These are phyloP conservation scores for Eupithecia tripunctaria DNA, from an alignment of 2,888 invertebrate genomes.

Conservation along the genomic window DNA sequence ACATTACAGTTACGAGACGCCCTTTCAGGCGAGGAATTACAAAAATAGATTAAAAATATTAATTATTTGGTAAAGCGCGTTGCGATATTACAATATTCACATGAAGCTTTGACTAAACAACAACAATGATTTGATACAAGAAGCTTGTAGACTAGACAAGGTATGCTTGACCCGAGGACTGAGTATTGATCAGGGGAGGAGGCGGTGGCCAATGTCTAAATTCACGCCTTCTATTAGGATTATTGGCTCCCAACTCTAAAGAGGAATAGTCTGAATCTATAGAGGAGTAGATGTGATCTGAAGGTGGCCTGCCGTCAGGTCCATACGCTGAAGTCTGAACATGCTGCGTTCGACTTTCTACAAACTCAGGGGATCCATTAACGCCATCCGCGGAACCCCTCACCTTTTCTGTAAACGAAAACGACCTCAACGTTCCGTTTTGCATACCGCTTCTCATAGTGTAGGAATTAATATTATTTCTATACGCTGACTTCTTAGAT, in stretches of 20 bases:
- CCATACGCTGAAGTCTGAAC: slow-evolving; percentile 75
- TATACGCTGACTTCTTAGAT: slow-evolving; percentile 85
- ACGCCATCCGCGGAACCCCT: slow-evolving; percentile 70
- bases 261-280: slow-evolving; percentile 95
- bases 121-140: slow-evolving; percentile 51
- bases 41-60: slow-evolving; percentile 79
- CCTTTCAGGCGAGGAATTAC: slow-evolving; percentile 79
- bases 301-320: slow-evolving; percentile 88
- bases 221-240: slow-evolving; percentile 74
- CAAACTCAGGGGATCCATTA: slow-evolving; percentile 87
- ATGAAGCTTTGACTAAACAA: slow-evolving; percentile 78
- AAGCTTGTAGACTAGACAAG: slow-evolving; percentile 79
- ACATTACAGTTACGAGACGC: slow-evolving; percentile 77
- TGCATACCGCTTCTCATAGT: slow-evolving; percentile 87
- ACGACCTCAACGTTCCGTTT: slow-evolving; percentile 85
- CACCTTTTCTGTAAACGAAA: slow-evolving; percentile 84
- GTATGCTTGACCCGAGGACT: slow-evolving; percentile 79
- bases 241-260: slow-evolving; percentile 87
- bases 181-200: slow-evolving; percentile 75
- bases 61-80: slow-evolving; percentile 83
- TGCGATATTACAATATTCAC: slow-evolving; percentile 77
- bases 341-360: slow-evolving; percentile 68
- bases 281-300: slow-evolving; percentile 95
- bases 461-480: slow-evolving; percentile 93
- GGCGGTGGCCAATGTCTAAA: slow-evolving; percentile 80